Evolutionary conservation across 2,797 vertebrate species (phyloP).

Genomic region (Lerista edwardsae): DNA sequence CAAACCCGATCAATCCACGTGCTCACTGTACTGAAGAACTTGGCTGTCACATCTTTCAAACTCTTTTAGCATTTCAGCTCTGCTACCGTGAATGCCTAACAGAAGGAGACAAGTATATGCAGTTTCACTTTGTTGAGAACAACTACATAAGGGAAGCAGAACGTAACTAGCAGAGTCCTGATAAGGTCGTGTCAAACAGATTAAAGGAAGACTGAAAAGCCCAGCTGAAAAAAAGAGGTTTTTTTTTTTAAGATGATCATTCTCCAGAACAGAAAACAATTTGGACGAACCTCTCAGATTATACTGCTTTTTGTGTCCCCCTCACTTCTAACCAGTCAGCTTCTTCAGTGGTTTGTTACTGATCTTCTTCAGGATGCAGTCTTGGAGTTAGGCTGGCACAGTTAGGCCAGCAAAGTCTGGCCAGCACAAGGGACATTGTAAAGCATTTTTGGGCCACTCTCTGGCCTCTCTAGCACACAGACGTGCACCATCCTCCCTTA

Average conservation of each 20-base stretch:
- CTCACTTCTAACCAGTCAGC: constrained; percentile 29
- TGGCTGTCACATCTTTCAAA: constrained; percentile 69
- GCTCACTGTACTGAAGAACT: constrained; percentile 68
- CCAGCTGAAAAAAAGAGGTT: constrained; percentile 20
- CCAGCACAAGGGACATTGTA: too few relatives aligned
- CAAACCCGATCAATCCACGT: constrained; percentile 71
- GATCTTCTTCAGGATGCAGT: too few relatives aligned
- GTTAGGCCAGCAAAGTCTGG: too few relatives aligned
- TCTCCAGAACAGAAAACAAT: constrained; percentile 53
- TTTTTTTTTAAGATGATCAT: constrained; percentile 44
- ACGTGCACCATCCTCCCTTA: too few relatives aligned
- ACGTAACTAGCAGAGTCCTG: constrained; percentile 59
- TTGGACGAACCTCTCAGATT: constrained; percentile 43
- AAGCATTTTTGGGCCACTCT: too few relatives aligned
- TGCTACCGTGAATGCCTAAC: constrained; percentile 60
- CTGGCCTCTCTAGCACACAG: too few relatives aligned
- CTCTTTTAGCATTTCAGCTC: constrained; percentile 60
- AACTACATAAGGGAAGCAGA: constrained; percentile 63
- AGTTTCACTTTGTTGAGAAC: constrained; percentile 61
- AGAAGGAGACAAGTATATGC: constrained; percentile 69
- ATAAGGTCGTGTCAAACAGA: constrained; percentile 66
- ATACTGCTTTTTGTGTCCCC: not conserved
- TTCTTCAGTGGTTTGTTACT: constrained; percentile 21
- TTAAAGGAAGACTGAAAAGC: constrained; percentile 46
- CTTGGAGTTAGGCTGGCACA: too few relatives aligned